Conservation (phyloP, 2,113 vertebrate species). For the Cryptotis parvus region DNA sequence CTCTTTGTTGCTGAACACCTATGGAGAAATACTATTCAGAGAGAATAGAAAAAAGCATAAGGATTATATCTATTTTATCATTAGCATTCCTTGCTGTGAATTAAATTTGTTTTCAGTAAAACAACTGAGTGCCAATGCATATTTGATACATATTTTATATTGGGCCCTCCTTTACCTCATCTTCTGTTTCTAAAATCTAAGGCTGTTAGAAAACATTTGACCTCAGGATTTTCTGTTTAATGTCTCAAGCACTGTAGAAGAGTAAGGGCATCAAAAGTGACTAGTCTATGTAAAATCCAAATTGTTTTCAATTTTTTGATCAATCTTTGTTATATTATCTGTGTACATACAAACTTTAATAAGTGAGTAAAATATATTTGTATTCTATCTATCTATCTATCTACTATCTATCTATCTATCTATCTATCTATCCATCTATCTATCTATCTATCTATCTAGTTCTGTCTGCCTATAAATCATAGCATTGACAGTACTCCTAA, state of each 20-base stretch:
- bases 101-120: slow-evolving; percentile 65
- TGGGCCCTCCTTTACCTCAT: neutral
- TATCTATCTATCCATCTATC: too few species aligned
- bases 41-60: slow-evolving; percentile 14
- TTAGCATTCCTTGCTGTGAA: slow-evolving; percentile 62
- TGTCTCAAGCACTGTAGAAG: neutral
- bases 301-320: neutral
- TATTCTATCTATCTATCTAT: too few species aligned
- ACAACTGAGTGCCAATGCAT: neutral
- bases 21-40: slow-evolving; percentile 68
- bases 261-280: neutral
- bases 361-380: too few species aligned
- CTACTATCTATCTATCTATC: too few species aligned
- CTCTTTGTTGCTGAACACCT: slow-evolving; percentile 70
- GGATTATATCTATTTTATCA: slow-evolving; percentile 45
- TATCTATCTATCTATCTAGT: too few species aligned
- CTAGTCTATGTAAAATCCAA: neutral
- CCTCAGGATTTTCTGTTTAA: neutral
- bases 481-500: too few species aligned
- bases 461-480: too few species aligned
- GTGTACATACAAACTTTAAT: neutral
- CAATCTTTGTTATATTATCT: neutral
- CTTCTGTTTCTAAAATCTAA: slow-evolving; percentile 39
- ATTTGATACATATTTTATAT: slow-evolving; percentile 6
- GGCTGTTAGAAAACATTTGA: neutral